Conservation (phyloP, 2,888 invertebrate species). For the Chrysotoxum bicinctum region DNA sequence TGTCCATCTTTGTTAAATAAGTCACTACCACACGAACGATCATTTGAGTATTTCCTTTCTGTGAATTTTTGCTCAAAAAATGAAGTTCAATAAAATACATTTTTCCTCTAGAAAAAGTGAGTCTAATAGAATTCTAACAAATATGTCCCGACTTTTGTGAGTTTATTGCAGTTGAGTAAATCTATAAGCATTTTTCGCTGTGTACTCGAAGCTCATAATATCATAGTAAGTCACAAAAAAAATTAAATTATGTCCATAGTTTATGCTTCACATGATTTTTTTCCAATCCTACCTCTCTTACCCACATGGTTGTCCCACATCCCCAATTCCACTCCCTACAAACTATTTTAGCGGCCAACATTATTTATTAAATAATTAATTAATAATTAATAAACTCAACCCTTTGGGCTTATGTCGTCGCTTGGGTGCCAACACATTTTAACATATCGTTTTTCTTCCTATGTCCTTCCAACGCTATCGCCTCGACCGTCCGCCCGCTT, state of each 20-base stretch:
- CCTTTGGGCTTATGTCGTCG: conserved; percentile 55
- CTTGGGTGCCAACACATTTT: conserved; percentile 60
- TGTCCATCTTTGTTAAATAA: too few species aligned
- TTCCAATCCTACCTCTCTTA: background rate
- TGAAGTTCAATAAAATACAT: too few species aligned
- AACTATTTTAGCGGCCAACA: conserved; percentile 33
- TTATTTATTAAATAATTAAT: conserved; percentile 73
- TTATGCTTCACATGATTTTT: conserved; percentile 33
- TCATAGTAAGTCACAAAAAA: background rate
- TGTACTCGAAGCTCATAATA: conserved; percentile 20
- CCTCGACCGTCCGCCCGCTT: background rate
- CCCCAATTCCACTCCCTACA: background rate
- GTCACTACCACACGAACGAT: too few species aligned
- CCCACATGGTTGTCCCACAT: background rate
- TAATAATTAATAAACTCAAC: conserved; percentile 72
- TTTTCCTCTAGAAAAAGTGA: too few species aligned
- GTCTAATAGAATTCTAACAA: too few species aligned
- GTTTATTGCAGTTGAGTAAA: too few species aligned
- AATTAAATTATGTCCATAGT: conserved; percentile 55
- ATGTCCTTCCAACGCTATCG: conserved; percentile 7
- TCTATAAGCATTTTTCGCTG: background rate
- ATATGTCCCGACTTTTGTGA: too few species aligned
- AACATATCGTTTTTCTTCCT: conserved; percentile 63
- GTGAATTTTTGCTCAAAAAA: too few species aligned
- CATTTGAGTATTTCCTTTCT: too few species aligned